A percentile compares a stretch with the other conserved stretches of the same genome.
Evolutionary conservation across 2,113 vertebrate species (phyloP).

Genomic region (Trochalopteron elliotii): DNA sequence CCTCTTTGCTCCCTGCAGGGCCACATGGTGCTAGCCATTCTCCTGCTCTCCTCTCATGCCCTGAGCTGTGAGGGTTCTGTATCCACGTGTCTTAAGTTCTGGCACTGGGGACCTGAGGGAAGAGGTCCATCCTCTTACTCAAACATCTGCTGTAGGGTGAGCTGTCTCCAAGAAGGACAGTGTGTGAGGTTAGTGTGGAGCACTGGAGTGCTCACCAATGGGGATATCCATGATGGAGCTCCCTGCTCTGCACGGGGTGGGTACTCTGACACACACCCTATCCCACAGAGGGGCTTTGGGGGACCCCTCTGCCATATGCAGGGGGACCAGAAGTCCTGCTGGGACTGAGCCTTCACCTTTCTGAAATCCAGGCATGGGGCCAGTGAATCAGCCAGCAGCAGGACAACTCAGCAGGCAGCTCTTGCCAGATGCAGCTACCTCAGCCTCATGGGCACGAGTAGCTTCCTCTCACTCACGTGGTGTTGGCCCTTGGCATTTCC

Average conservation of each 20-base stretch:
- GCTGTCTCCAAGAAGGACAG: conserved; percentile 49
- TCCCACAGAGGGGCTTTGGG: background rate
- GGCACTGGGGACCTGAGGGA: background rate
- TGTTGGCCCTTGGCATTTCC: background rate
- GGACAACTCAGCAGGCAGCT: background rate
- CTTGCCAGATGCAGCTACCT: accelerated
- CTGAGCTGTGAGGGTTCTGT: background rate
- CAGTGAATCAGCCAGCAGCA: background rate
- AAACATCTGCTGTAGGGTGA: conserved; percentile 63
- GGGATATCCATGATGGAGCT: background rate
- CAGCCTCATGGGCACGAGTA: accelerated
- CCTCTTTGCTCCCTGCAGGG: background rate
- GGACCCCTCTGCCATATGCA: background rate
- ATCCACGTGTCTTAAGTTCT: background rate
- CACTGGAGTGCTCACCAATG: background rate
- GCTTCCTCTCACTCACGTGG: background rate
- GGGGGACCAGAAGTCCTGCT: background rate
- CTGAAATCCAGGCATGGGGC: background rate
- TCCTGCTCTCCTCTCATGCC: background rate
- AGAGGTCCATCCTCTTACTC: background rate
- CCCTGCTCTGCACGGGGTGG: background rate
- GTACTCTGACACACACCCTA: background rate
- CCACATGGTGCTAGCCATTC: background rate
- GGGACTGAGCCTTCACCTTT: background rate
- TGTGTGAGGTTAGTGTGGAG: background rate